Evolutionary conservation across 1,140 invertebrate genomes (phyloP).

Genomic region (Lycorma delicatula): DNA sequence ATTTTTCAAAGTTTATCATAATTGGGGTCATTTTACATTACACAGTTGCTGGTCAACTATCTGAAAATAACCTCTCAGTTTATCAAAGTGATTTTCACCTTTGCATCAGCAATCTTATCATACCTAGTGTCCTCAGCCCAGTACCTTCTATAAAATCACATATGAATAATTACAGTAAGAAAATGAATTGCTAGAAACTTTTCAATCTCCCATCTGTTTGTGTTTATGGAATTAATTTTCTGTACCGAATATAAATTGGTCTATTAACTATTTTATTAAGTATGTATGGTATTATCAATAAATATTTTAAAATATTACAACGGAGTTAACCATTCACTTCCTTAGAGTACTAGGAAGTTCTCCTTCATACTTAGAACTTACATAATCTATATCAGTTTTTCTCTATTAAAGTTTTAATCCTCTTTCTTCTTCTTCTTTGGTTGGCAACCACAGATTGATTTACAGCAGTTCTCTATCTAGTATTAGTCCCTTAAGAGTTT

Average conservation of each 20-base stretch:
- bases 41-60: constrained; percentile 12
- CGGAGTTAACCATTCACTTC: not conserved
- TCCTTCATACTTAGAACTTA: no score
- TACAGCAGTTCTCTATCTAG: no score
- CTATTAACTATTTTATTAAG: constrained; percentile 5
- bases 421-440: no score
- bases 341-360: no score
- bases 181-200: constrained; percentile 7
- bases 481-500: no score
- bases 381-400: no score
- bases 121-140: constrained; percentile 4
- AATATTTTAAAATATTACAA: constrained; percentile 6
- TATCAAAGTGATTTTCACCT: constrained; percentile 17
- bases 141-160: constrained; percentile 3
- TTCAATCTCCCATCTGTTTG: not conserved
- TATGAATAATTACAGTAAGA: not conserved
- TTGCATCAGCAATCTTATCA: constrained; percentile 13
- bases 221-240: not conserved
- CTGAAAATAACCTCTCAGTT: constrained; percentile 15
- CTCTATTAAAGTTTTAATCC: no score
- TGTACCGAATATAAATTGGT: constrained; percentile 10
- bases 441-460: no score
- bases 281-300: constrained; percentile 5
- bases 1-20: constrained; percentile 20
- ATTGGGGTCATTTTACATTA: constrained; percentile 5